These are phyloP conservation scores for Poecilia picta DNA, from an alignment of 2,797 vertebrate species.

Conservation along the genomic window DNA sequence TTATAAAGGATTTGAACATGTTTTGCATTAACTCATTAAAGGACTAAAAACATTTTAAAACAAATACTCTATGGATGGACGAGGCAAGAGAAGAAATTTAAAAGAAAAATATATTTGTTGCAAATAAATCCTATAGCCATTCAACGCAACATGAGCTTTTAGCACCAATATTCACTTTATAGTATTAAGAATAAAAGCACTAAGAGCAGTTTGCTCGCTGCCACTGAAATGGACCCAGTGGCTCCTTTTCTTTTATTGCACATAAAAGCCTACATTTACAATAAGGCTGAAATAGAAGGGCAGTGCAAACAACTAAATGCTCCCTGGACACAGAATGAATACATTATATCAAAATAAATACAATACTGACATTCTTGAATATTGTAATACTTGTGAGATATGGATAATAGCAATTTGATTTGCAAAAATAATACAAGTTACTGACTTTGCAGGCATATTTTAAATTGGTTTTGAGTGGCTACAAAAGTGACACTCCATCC, in stretches of 20 bases:
- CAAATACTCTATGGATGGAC: neutral
- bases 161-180: conserved; percentile 11
- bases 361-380: neutral
- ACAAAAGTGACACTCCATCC: neutral
- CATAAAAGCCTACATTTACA: conserved; percentile 2
- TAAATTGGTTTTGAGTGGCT: neutral
- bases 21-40: neutral
- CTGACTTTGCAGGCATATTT: neutral
- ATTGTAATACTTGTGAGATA: neutral
- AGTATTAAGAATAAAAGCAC: conserved; percentile 19
- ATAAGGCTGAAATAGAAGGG: neutral
- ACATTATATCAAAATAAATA: neutral
- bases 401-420: neutral
- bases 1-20: neutral
- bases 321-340: neutral
- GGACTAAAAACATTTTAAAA: neutral
- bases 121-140: neutral
- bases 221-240: neutral
- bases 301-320: conserved; percentile 12
- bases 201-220: neutral
- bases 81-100: neutral
- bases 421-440: neutral
- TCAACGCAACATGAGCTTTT: neutral
- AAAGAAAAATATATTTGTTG: neutral
- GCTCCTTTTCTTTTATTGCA: neutral